These are phyloP conservation scores for Zelostemma sp. DNA, from an alignment of 1,140 invertebrate genomes.

Conservation along the genomic window DNA sequence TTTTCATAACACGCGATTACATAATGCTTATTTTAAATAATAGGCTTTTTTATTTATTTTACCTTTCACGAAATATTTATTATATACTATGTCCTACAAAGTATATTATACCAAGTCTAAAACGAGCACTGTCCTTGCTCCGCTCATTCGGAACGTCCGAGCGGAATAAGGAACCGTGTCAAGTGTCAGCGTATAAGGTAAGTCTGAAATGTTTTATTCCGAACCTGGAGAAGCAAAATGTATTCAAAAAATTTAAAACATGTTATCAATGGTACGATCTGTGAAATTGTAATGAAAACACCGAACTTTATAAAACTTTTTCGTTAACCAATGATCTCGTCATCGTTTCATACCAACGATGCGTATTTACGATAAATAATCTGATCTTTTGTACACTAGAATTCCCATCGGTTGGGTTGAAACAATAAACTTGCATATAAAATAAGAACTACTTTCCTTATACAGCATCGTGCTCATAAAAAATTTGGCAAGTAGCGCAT, in stretches of 20 bases:
- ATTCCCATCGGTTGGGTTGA: too few species aligned
- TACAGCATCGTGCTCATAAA: neutral
- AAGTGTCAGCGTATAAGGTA: conserved; percentile 10
- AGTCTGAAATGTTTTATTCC: conserved; percentile 22
- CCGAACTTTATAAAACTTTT: too few species aligned
- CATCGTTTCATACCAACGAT: too few species aligned
- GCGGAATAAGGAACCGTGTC: conserved; percentile 9
- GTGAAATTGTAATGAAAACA: too few species aligned
- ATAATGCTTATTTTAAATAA: conserved; percentile 41
- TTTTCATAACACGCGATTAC: conserved; percentile 47
- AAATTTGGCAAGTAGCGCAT: neutral
- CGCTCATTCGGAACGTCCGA: conserved; percentile 6
- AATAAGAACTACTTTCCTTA: neutral
- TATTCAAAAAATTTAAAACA: too few species aligned
- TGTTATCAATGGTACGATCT: too few species aligned
- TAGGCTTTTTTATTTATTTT: conserved; percentile 34
- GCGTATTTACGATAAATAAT: too few species aligned
- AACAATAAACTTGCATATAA: neutral
- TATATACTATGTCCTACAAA: conserved; percentile 47
- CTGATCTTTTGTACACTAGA: conserved; percentile 1
- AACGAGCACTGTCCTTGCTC: conserved; percentile 34
- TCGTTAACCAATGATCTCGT: too few species aligned
- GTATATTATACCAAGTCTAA: conserved; percentile 38
- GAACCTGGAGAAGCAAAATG: neutral
- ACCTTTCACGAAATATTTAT: conserved; percentile 36